Evolutionary conservation across 2,888 invertebrate species (phyloP).

Genomic region (Rhynchonema sp.): DNA sequence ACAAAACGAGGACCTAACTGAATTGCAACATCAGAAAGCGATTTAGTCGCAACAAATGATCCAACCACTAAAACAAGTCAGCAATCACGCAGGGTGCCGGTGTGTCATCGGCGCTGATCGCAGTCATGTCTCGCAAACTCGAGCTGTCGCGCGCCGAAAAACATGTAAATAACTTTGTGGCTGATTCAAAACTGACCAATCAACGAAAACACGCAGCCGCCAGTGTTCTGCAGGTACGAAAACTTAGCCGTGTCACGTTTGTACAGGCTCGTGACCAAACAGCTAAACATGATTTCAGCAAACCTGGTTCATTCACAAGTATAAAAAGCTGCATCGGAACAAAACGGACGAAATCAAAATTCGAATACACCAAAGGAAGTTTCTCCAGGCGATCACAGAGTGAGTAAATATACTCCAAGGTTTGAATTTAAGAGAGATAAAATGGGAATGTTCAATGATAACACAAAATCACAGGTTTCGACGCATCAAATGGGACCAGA

Average conservation of each 20-base stretch:
- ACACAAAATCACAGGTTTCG: constrained; percentile 41
- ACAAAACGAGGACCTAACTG: too few relatives aligned
- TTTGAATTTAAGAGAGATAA: too few relatives aligned
- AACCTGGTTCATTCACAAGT: constrained; percentile 98
- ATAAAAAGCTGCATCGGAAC: constrained; percentile 45
- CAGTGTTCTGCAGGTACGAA: constrained; percentile 84
- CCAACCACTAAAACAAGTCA: too few relatives aligned
- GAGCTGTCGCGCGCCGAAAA: constrained; percentile 90
- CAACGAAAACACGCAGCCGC: constrained; percentile 99
- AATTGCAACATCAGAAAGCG: too few relatives aligned
- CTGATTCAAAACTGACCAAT: constrained; percentile 99
- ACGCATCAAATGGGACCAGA: constrained; percentile 98
- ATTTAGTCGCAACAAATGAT: too few relatives aligned
- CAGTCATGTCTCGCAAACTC: constrained; percentile 95
- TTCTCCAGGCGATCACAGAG: constrained; percentile 95
- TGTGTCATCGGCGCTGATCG: constrained; percentile 94
- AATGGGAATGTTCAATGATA: too few relatives aligned
- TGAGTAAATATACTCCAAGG: too few relatives aligned
- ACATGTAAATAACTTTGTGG: constrained; percentile 99
- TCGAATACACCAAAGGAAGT: constrained; percentile 90
- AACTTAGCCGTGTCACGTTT: too few relatives aligned
- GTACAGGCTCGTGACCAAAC: too few relatives aligned
- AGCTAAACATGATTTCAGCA: too few relatives aligned
- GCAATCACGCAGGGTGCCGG: constrained; percentile 98
- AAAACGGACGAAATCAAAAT: constrained; percentile 35